A percentile compares a stretch with the other conserved stretches of the same genome.
These are phyloP conservation scores for Harpegnathos saltator DNA, from an alignment of 1,140 invertebrate genomes.

Conservation along the genomic window DNA sequence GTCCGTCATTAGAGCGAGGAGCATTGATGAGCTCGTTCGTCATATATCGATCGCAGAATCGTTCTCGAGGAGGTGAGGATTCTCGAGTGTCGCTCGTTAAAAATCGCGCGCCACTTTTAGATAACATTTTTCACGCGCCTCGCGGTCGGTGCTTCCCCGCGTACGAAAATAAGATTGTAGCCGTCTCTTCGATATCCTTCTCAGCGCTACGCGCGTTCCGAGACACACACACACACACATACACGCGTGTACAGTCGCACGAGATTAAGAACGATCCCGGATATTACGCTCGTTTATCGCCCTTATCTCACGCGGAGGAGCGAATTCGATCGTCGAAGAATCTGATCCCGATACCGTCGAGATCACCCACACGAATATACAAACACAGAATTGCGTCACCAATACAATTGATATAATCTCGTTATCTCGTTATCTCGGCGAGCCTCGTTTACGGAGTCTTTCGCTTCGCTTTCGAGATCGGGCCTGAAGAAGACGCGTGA, in stretches of 20 bases:
- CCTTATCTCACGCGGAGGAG: no score
- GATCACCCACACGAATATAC: not conserved
- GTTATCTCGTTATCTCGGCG: constrained; percentile 72
- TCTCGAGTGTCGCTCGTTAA: not conserved
- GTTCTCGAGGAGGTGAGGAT: not conserved
- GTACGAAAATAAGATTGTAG: no score
- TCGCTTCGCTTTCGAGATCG: not conserved
- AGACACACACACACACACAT: no score
- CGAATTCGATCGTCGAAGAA: not conserved
- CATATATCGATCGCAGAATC: constrained; percentile 13
- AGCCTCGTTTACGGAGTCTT: constrained; percentile 42
- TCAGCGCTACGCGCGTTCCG: no score
- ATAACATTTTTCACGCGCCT: no score
- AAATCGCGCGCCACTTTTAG: not conserved
- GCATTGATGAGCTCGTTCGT: constrained; percentile 26
- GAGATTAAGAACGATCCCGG: not conserved
- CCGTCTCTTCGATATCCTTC: no score
- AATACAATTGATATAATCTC: constrained; percentile 65
- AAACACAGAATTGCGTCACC: constrained; percentile 59
- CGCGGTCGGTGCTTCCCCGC: no score
- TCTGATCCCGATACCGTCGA: not conserved
- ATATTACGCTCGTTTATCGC: no score
- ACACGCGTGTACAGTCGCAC: no score
- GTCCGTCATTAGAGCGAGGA: constrained; percentile 13
- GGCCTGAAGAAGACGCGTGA: not conserved